Base-by-base conservation (phyloP, 1,140 invertebrate genomes). In the Zaprionus nigranus region DNA sequence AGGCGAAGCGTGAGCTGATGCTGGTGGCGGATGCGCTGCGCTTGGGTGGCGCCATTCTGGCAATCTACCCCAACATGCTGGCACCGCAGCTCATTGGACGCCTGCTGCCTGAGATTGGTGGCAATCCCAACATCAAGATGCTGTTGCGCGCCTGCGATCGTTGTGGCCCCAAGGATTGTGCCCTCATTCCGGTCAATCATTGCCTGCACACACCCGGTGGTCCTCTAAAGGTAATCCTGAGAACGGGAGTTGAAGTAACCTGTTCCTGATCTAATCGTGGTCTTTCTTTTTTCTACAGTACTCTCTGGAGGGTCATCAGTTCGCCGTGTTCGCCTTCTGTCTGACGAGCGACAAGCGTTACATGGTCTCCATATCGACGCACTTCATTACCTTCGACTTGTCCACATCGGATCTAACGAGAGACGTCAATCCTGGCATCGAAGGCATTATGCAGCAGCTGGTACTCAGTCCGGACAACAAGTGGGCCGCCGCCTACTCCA, bases 151-250 rank as follows among this genome's bases (percentile, higher is more conserved):
- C 99, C 82, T 99, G 98, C 91, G 98, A 99, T 91, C 93, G 94
- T 17, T 95, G 96, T 85, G 98, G 98, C 0, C 96, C 97, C 22
- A 95, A 96, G 59, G 95, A 99, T 88, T 99, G 98, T 90, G 96
- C 98, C 17, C 93, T 99, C 11, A 94, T 99, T 58, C 98, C 99
- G 0, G 95, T 97, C 0, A 98, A 98, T 93, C 98, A 99, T 93
- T 99, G 98, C 90, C 94, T 99, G 59, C 98, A 99, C 90, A 99
- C 98, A 1, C 99, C 99, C 17, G 99, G 99, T 58, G 99, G 99
- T 36, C 99, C 99, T 1, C 93, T 99, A 0, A 99, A 99, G 94
- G 97, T 97, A 92, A 3, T 2, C 9, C 5, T 9, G 28, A 30
- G 22, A 3, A 51, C 5, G 20, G 1, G 2, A 3, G 46, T 4